These are phyloP conservation scores for Leptinotarsa undecemlineata DNA, from an alignment of 1,140 invertebrate species.

Conservation along the genomic window DNA sequence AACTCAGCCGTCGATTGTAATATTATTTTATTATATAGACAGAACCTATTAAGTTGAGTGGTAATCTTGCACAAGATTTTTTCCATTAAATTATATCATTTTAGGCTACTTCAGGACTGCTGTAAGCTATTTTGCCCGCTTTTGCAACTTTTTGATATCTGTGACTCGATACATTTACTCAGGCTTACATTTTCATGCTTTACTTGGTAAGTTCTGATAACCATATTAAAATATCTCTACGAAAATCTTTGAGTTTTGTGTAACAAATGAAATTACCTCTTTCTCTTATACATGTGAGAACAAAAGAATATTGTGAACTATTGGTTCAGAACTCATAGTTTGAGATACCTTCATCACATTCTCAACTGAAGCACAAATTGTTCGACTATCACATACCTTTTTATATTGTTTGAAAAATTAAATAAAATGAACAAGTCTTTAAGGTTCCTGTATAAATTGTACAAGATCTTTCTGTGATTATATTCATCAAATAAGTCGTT, in stretches of 20 bases:
- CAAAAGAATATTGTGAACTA: too few species aligned
- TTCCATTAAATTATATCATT: conserved; percentile 6
- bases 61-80: not conserved
- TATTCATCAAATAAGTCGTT: too few species aligned
- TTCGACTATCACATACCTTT: not conserved
- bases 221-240: conserved; percentile 1
- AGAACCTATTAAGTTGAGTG: not conserved
- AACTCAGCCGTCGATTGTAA: too few species aligned
- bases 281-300: too few species aligned
- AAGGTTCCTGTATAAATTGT: too few species aligned
- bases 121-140: conserved; percentile 16
- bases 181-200: not conserved
- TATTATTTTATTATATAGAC: not conserved
- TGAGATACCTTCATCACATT: too few species aligned
- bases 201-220: conserved; percentile 17
- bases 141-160: conserved; percentile 21
- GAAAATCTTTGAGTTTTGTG: not conserved
- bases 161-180: conserved; percentile 12
- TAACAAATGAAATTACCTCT: not conserved
- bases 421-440: too few species aligned
- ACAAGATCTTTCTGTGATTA: too few species aligned
- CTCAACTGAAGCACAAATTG: not conserved
- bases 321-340: too few species aligned
- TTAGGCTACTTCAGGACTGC: conserved; percentile 15
- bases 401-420: not conserved